Base-by-base conservation (phyloP, 2,888 invertebrate species). In the Digitonthophagus gazella region DNA sequence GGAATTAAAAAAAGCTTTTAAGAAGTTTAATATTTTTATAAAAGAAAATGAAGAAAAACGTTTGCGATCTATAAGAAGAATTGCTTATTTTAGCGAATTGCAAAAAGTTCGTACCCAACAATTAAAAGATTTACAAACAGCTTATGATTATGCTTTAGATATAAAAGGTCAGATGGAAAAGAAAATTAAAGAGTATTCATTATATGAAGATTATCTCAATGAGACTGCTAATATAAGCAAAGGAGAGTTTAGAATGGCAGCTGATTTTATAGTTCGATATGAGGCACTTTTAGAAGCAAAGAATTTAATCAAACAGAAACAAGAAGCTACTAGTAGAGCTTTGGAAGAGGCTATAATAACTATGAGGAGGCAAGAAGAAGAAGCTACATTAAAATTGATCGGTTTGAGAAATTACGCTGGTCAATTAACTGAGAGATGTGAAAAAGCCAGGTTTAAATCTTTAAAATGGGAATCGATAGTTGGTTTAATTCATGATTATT, bases 21-120 rank as follows among this genome's bases (percentile, higher is more conserved):
- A 44, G 8, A 11, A 44, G 15, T 66, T 20, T 61, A 61, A 69
- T 44, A 22, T 44, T 11, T 69, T 69, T 28, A 22, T 69, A 3
- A 15, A 15, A 4, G 20, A 54, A 15, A 69, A 69, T 20, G 61
- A 55, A 15, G 68, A 69, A 15, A 69, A 69, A 20, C 61, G 68
- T 14, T 11, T 16, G 2, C 58, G 68, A n/a, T 66, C 61, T 6
- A 22, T 3, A 14, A 15, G 20, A 55, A 65, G 63, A 22, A 58
- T 69, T 2, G 8, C 15, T n/a, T 19, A 65, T 3, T 15, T 54
- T 4, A 15, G 16, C 3, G 55, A 66, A 58, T 5, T 15, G 3
- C 1, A 15, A 2, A 8, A 19, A 16, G 15, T 20, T 15, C 44
- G 19, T n/a, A n/a, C 6, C n/a, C 15, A 61, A 0, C n/a, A 69